These are phyloP conservation scores for Arremon aurantiirostris DNA, from an alignment of 2,797 vertebrate genomes.

Conservation along the genomic window DNA sequence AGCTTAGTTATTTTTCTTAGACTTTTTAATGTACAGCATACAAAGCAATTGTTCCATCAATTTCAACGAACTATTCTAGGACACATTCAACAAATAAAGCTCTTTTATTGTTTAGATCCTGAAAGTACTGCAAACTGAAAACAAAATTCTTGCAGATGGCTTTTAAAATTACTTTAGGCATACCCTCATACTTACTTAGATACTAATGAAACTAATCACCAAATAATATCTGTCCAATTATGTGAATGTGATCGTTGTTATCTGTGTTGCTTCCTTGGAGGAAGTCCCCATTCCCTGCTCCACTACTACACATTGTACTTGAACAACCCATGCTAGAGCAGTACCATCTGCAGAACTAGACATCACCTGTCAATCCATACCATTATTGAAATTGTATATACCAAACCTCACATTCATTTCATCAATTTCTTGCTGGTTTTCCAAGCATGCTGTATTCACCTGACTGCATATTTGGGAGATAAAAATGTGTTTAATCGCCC, in stretches of 20 bases:
- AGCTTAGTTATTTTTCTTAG: not conserved
- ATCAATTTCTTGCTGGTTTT: not conserved
- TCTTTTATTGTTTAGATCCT: not conserved
- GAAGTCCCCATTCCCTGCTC: not conserved
- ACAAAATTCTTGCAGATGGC: not conserved
- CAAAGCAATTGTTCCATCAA: not conserved
- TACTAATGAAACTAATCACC: not conserved
- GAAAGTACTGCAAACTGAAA: not conserved
- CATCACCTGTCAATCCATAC: not conserved
- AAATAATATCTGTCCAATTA: not conserved
- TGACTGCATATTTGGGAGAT: not conserved
- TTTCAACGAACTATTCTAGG: not conserved
- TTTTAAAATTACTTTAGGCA: not conserved
- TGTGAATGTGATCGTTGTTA: not conserved
- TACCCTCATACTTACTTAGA: not conserved
- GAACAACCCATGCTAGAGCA: not conserved
- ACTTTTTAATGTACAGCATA: not conserved
- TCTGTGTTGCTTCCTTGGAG: not conserved
- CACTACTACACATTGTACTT: not conserved
- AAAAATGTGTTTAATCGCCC: not conserved
- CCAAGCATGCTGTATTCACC: not conserved
- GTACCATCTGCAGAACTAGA: not conserved
- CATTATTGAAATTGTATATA: not conserved
- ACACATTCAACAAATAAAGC: not conserved
- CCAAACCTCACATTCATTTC: not conserved